Percentiles rank a stretch among this genome's conserved stretches.
These are phyloP conservation scores for Dicerorhinus sumatrensis DNA, from an alignment of 2,113 vertebrate species.

Conservation along the genomic window DNA sequence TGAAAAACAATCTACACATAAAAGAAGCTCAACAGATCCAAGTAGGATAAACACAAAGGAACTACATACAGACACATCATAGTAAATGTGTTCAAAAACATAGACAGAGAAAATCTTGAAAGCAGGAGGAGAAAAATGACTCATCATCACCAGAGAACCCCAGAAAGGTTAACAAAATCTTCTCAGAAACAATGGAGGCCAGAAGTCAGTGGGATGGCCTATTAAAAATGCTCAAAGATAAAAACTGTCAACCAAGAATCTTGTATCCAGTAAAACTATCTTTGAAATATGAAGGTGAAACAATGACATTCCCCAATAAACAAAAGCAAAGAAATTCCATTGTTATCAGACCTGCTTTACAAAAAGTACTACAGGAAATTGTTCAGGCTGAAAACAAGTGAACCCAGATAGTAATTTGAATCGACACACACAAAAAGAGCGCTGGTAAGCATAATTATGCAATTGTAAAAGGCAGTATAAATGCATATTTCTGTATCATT, in stretches of 20 bases:
- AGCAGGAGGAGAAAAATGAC: not conserved
- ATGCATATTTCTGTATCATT: not conserved
- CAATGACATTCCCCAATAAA: not conserved
- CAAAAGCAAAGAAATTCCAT: not conserved
- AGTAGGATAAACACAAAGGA: not conserved
- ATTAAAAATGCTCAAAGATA: not conserved
- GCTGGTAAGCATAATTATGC: not conserved
- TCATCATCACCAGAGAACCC: not conserved
- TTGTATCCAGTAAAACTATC: not conserved
- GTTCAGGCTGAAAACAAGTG: not conserved
- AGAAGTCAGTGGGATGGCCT: not conserved
- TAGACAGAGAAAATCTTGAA: not conserved
- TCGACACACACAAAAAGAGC: not conserved
- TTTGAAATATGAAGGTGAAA: not conserved
- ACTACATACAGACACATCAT: not conserved
- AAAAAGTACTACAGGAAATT: not conserved
- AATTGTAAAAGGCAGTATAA: not conserved
- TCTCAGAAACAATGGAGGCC: not conserved
- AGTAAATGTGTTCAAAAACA: not conserved
- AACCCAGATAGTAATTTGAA: not conserved
- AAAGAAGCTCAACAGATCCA: not conserved
- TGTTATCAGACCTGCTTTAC: not conserved
- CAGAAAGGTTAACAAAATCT: not conserved
- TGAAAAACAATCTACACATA: not conserved
- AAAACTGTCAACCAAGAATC: not conserved